Evolutionary conservation across 2,888 invertebrate genomes (phyloP).

Genomic region (Loripinus fragilis): DNA sequence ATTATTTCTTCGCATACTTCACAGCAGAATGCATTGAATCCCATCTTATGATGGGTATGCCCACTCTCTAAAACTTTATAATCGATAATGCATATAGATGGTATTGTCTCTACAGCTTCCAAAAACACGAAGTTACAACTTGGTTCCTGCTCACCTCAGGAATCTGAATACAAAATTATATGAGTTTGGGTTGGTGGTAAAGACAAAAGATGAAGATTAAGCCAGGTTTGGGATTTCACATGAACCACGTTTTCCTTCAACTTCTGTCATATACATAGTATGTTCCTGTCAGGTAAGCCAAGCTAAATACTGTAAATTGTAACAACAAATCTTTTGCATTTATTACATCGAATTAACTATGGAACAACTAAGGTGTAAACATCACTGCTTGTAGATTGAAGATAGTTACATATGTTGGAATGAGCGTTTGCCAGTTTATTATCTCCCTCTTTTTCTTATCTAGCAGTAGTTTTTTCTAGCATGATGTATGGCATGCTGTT

Average conservation of each 20-base stretch:
- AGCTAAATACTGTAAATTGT: slow-evolving; percentile 42
- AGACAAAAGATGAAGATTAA: slow-evolving; percentile 25
- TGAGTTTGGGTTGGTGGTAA: slow-evolving; percentile 25
- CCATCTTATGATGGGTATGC: slow-evolving; percentile 50
- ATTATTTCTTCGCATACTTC: slow-evolving; percentile 40
- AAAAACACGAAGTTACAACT: slow-evolving; percentile 38
- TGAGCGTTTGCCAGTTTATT: slow-evolving; percentile 12
- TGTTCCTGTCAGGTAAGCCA: slow-evolving; percentile 21
- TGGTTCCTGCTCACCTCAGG: slow-evolving; percentile 43
- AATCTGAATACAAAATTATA: slow-evolving; percentile 47
- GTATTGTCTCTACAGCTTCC: slow-evolving; percentile 26
- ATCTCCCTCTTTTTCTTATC: slow-evolving; percentile 38
- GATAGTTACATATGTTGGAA: slow-evolving; percentile 19
- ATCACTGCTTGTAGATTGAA: slow-evolving; percentile 49
- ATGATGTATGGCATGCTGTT: slow-evolving; percentile 31
- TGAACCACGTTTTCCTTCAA: slow-evolving; percentile 32
- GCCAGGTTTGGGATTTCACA: slow-evolving; percentile 48
- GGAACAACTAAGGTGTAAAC: slow-evolving; percentile 31
- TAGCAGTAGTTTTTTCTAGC: slow-evolving; percentile 27
- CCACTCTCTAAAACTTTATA: slow-evolving; percentile 48
- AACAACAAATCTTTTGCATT: slow-evolving; percentile 35
- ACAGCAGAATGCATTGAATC: slow-evolving; percentile 46
- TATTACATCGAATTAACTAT: slow-evolving; percentile 35
- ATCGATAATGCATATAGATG: slow-evolving; percentile 30
- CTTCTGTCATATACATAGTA: slow-evolving; percentile 46